Conservation (phyloP, 2,797 vertebrate genomes). For the Cheirogaleus major region DNA sequence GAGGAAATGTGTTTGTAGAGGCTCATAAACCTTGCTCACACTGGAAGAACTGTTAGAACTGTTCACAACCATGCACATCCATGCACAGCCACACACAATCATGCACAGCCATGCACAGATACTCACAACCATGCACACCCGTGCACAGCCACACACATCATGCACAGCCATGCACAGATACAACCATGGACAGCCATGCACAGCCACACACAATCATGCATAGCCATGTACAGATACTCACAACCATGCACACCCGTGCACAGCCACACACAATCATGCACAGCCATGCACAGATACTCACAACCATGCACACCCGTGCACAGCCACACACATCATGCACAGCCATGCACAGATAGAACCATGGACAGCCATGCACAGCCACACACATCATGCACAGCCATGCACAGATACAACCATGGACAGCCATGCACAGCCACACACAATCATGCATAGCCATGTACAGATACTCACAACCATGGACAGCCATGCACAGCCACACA, state of each 20-base stretch:
- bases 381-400: rapidly evolving
- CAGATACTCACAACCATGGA: neutral
- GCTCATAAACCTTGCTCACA: neutral
- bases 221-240: rapidly evolving
- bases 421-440: too few species aligned
- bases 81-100: too few species aligned
- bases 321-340: too few species aligned
- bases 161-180: too few species aligned
- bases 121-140: rapidly evolving
- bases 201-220: rapidly evolving
- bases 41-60: too few species aligned
- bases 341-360: neutral
- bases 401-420: too few species aligned
- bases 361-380: neutral
- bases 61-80: rapidly evolving
- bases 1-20: neutral
- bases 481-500: neutral
- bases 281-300: neutral
- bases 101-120: neutral
- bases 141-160: rapidly evolving
- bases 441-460: too few species aligned
- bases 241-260: rapidly evolving
- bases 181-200: neutral
- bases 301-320: too few species aligned
- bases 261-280: neutral